A percentile compares a stretch with the other conserved stretches of the same genome.
Evolutionary conservation across 2,113 vertebrate genomes (phyloP).

Genomic region (Hepsetus odoe): DNA sequence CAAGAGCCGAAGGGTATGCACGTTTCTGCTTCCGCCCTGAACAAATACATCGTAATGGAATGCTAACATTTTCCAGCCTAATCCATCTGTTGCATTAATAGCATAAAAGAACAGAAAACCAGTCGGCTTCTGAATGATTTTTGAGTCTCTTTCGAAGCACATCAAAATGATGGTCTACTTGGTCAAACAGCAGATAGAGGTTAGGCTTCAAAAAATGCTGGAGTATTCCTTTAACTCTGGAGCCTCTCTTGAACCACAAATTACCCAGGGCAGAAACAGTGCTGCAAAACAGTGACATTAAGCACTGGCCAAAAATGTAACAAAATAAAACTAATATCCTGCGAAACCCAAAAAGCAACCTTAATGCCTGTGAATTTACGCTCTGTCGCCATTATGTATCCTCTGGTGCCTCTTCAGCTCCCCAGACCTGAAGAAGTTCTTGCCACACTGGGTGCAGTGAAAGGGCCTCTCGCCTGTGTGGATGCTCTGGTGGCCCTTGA

Average conservation of each 20-base stretch:
- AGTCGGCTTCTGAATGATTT: too few relatives aligned
- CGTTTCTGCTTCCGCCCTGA: background rate
- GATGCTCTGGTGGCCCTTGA: slow-evolving; percentile 56
- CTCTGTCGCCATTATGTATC: slow-evolving; percentile 46
- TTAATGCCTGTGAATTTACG: slow-evolving; percentile 6
- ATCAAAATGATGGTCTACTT: background rate
- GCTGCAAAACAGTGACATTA: background rate
- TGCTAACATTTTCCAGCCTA: background rate
- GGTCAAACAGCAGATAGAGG: background rate
- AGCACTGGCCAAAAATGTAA: slow-evolving; percentile 12
- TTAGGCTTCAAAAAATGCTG: background rate
- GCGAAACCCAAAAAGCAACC: background rate
- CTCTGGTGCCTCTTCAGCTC: slow-evolving; percentile 54
- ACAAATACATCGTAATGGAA: background rate
- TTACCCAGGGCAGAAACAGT: background rate
- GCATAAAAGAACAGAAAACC: background rate
- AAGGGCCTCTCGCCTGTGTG: slow-evolving; percentile 53
- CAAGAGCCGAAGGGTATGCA: background rate
- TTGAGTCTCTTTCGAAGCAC: too few relatives aligned
- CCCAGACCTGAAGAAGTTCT: slow-evolving; percentile 52
- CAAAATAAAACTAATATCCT: slow-evolving; percentile 4
- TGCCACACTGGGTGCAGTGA: slow-evolving; percentile 49
- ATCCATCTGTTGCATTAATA: background rate
- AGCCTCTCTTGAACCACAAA: background rate
- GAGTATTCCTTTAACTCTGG: background rate